Base-by-base conservation (phyloP, 2,797 vertebrate species). In the Florisuga fusca region DNA sequence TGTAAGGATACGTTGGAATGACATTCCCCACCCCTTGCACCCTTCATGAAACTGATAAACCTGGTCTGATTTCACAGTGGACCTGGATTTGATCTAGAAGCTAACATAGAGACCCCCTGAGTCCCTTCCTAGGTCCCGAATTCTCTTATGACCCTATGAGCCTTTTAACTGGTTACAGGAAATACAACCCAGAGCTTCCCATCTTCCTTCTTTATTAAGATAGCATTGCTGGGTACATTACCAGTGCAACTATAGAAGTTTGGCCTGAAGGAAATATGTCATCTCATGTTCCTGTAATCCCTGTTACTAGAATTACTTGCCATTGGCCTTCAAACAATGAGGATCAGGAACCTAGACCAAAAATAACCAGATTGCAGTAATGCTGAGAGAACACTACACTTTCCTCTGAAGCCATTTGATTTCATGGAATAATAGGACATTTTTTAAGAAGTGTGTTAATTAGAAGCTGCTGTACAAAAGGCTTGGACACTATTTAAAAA, bases 231-330 rank as follows among this genome's bases (percentile, higher is more conserved):
- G 50, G 54, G 33, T 41, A 75, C 0, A 0, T 62, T 66, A 31
- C 48, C 80, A 88, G 75, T 10, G n/a, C 53, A 41, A 57, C 2
- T 25, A 62, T 63, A n/a, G 63, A 75, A 62, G 21, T 45, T 22
- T 93, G 51, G 51, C 66, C 62, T 72, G 53, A 19, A 76, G 78
- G 67, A 85, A 78, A 82, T 12, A 22, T 18, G 7, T 90, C 84
- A 92, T 26, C 50, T 36, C 64, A 27, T 6, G 23, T 71, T 74
- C 46, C 61, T 87, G 76, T 58, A 78, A 55, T 51, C 54, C 72
- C 45, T 79, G 63, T 38, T 43, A 36, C 45, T 91, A 79, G 83
- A 96, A 88, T 86, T 91, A n/a, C n/a, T 76, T 82, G 80, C 73
- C 89, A 81, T 23, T 86, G 72, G 89, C 54, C 43, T 75, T 4